Evolutionary conservation across 2,113 vertebrate species (phyloP).

Genomic region (Centropus unirufus): DNA sequence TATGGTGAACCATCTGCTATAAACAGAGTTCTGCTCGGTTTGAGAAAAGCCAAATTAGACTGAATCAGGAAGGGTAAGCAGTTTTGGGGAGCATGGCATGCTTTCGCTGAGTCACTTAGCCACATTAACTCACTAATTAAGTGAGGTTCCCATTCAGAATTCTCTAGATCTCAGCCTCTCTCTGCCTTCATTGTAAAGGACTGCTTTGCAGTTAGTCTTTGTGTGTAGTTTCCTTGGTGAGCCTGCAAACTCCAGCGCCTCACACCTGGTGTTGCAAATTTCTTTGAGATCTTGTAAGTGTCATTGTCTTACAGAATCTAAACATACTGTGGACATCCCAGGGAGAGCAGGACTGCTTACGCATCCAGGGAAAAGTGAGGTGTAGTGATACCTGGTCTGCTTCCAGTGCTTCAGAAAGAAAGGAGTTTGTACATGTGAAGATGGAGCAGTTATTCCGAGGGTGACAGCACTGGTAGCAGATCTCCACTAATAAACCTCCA

Average conservation of each 20-base stretch:
- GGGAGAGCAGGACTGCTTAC: not conserved
- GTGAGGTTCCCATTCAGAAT: not conserved
- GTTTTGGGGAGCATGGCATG: not conserved
- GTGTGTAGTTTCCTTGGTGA: not conserved
- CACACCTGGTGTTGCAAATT: not conserved
- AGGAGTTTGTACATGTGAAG: not conserved
- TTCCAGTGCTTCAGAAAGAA: not conserved
- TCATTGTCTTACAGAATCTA: not conserved
- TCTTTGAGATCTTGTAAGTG: not conserved
- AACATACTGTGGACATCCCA: not conserved
- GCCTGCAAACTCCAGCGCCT: not conserved
- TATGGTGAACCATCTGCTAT: not conserved
- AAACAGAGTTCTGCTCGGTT: not conserved
- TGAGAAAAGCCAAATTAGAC: not conserved
- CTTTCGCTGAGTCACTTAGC: conserved; percentile 1
- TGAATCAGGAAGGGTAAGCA: not conserved
- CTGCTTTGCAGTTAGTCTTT: not conserved
- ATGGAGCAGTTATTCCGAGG: not conserved
- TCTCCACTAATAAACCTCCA: not conserved
- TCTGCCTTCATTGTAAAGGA: not conserved
- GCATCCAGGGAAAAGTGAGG: not conserved
- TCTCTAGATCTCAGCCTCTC: not conserved
- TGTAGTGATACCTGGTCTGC: not conserved
- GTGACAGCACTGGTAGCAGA: not conserved
- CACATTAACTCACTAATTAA: not conserved